phyloP scores from a whole-genome alignment of 2,797 vertebrate species.

The Sebastes variabilis region DNA sequence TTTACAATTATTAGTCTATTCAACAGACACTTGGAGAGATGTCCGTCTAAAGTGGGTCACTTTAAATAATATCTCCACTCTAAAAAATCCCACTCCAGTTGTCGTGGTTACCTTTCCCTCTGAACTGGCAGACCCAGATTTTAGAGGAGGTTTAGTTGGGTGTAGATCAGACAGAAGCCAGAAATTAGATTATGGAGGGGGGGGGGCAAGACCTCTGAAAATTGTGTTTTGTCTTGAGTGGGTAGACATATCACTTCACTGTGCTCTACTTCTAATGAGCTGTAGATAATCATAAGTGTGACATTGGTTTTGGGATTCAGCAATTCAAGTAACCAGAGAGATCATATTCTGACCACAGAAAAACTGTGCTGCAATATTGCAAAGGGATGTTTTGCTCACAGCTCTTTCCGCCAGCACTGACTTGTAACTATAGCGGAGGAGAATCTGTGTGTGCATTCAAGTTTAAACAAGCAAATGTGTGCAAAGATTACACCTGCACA shows the following conservation, averaged over 20 bases:
- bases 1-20: not conserved
- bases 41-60: conserved; percentile 26
- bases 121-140: conserved; percentile 6
- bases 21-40: conserved; percentile 3
- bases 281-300: conserved; percentile 17
- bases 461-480: not conserved
- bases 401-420: not conserved
- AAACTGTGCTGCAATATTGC: not conserved
- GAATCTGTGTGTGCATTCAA: not conserved
- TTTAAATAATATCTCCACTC: conserved; percentile 30
- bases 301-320: conserved; percentile 14
- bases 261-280: conserved; percentile 22
- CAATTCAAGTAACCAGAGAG: conserved; percentile 19
- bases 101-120: conserved; percentile 12
- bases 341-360: conserved; percentile 9
- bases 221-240: conserved; percentile 24
- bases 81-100: conserved; percentile 2
- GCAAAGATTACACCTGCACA: not conserved
- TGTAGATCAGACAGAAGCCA: conserved; percentile 25
- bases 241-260: conserved; percentile 1
- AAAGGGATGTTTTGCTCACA: not conserved
- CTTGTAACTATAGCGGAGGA: not conserved
- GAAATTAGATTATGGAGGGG: conserved; percentile 20
- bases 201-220: conserved; percentile 7
- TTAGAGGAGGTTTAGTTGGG: conserved; percentile 2